These are phyloP conservation scores for Pseudachorutes palmiensis DNA, from an alignment of 1,140 invertebrate genomes.

Conservation along the genomic window DNA sequence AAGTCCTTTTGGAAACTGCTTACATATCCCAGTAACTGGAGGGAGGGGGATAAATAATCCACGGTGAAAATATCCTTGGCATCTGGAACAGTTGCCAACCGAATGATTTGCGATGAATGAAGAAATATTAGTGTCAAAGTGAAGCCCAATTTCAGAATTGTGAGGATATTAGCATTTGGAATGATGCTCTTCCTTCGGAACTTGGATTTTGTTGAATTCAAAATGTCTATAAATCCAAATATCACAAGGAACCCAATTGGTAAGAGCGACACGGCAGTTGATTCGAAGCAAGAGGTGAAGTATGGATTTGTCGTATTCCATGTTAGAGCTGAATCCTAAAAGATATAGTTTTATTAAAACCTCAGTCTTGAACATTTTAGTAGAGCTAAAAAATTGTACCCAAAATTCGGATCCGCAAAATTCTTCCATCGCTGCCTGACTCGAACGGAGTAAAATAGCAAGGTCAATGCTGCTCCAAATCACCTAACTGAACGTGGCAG, in stretches of 20 bases:
- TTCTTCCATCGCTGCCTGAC: slow-evolving; percentile 8
- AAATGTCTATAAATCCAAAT: slow-evolving; percentile 45
- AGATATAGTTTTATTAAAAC: neutral
- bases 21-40: slow-evolving; percentile 37
- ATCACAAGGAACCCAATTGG: slow-evolving; percentile 77
- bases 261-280: slow-evolving; percentile 73
- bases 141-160: slow-evolving; percentile 57
- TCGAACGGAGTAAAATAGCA: neutral
- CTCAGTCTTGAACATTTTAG: neutral
- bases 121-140: slow-evolving; percentile 40
- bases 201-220: slow-evolving; percentile 65
- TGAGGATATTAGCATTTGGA: slow-evolving; percentile 54
- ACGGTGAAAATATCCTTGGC: slow-evolving; percentile 40
- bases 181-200: slow-evolving; percentile 70
- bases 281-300: slow-evolving; percentile 77
- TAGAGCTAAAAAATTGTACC: slow-evolving; percentile 15
- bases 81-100: neutral
- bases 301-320: slow-evolving; percentile 78
- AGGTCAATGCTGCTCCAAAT: neutral
- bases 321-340: slow-evolving; percentile 59
- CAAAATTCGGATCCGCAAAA: slow-evolving; percentile 26
- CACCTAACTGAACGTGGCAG: no score
- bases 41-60: slow-evolving; percentile 41
- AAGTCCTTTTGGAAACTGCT: slow-evolving; percentile 1
- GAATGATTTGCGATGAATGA: slow-evolving; percentile 3